phyloP scores from a whole-genome alignment of 2,113 vertebrate genomes.

The Theropithecus gelada region DNA sequence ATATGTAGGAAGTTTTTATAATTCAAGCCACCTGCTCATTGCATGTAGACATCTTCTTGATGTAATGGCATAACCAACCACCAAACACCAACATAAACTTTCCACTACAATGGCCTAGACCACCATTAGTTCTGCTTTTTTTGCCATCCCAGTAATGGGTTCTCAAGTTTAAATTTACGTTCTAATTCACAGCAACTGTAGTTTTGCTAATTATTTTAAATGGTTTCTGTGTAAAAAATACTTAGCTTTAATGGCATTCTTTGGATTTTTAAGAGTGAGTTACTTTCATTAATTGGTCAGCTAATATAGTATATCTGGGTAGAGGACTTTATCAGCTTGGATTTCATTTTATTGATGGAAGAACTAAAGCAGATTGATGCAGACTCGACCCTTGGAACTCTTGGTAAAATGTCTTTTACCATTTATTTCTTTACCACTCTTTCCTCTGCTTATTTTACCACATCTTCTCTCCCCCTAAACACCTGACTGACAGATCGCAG shows the following conservation, averaged over 20 bases:
- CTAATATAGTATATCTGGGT: conserved; percentile 33
- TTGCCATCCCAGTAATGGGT: conserved; percentile 9
- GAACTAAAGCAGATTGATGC: neutral
- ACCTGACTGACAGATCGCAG: neutral
- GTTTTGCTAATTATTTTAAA: conserved; percentile 70
- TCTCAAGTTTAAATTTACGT: conserved; percentile 58
- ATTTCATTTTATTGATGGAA: neutral
- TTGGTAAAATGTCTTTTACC: neutral
- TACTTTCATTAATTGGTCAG: conserved; percentile 59
- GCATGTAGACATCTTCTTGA: neutral
- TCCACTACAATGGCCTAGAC: neutral
- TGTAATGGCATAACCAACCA: neutral
- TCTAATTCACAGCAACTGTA: conserved; percentile 43
- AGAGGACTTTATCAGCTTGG: neutral
- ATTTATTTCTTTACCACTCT: neutral
- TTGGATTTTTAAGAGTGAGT: conserved; percentile 55
- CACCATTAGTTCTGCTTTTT: neutral
- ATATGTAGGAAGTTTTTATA: neutral
- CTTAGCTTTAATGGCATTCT: conserved; percentile 54
- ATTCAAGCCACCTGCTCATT: neutral
- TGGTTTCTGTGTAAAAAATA: conserved; percentile 50
- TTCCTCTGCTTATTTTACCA: neutral
- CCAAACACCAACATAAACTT: neutral
- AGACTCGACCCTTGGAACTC: neutral
- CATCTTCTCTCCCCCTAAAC: neutral